phyloP scores from a whole-genome alignment of 2,888 invertebrate species.

The Phasia obesa region DNA sequence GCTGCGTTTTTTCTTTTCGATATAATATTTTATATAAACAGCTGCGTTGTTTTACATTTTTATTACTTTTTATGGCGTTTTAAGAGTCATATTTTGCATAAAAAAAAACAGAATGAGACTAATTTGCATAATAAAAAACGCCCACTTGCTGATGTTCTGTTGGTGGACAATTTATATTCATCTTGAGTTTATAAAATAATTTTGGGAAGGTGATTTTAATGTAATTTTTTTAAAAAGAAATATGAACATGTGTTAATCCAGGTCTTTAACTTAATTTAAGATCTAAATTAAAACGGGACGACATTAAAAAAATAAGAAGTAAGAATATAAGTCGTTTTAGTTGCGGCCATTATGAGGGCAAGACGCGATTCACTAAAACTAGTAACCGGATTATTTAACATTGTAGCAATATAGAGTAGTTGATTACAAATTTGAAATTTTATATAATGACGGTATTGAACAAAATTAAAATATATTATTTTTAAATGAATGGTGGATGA shows the following conservation, averaged over 20 bases:
- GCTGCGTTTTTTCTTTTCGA: background rate
- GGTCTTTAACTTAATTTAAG: background rate
- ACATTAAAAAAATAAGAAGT: too few relatives aligned
- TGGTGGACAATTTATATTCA: constrained; percentile 24
- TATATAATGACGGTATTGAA: too few relatives aligned
- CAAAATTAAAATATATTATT: too few relatives aligned
- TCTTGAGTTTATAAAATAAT: background rate
- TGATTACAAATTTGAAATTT: too few relatives aligned
- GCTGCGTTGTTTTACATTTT: constrained; percentile 66
- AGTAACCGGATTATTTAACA: too few relatives aligned
- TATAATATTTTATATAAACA: constrained; percentile 54
- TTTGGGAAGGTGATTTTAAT: background rate
- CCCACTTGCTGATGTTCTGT: constrained; percentile 53
- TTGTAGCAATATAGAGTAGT: too few relatives aligned
- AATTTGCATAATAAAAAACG: constrained; percentile 67
- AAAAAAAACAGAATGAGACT: constrained; percentile 29
- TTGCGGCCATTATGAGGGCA: too few relatives aligned
- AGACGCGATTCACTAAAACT: too few relatives aligned
- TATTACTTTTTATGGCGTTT: constrained; percentile 63
- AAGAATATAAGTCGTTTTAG: too few relatives aligned
- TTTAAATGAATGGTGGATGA: too few relatives aligned
- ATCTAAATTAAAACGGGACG: too few relatives aligned
- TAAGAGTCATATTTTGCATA: constrained; percentile 60
- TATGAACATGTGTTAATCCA: constrained; percentile 49
- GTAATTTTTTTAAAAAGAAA: constrained; percentile 22